Conservation (phyloP, 2,888 invertebrate genomes). For the Chalcis sispes region DNA sequence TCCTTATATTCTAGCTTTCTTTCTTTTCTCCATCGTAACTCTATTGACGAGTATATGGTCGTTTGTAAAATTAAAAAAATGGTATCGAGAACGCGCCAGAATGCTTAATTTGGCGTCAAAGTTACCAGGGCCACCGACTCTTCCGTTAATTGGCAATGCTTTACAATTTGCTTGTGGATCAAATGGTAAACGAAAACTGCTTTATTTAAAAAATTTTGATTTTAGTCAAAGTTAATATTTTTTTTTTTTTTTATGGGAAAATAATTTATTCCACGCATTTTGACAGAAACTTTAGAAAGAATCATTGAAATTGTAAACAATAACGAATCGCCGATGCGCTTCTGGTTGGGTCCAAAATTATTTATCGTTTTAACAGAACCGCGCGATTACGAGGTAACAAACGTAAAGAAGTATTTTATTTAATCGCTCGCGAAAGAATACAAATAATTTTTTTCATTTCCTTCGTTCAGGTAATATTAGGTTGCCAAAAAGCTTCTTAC, state of each 20-base stretch:
- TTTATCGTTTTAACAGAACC: conserved; percentile 60
- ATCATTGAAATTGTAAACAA: conserved; percentile 49
- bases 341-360: conserved; percentile 63
- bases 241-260: neutral
- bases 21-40: neutral
- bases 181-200: conserved; percentile 54
- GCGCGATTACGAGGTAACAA: conserved; percentile 59
- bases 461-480: conserved; percentile 58
- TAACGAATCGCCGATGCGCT: conserved; percentile 59
- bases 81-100: conserved; percentile 51
- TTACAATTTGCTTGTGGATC: conserved; percentile 59
- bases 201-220: conserved; percentile 1
- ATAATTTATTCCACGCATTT: neutral
- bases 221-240: neutral
- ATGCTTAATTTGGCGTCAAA: conserved; percentile 56
- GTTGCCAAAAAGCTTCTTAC: conserved; percentile 59
- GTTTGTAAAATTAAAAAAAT: conserved; percentile 42
- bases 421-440: neutral
- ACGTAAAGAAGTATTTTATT: neutral
- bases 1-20: neutral
- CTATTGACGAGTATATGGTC: neutral
- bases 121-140: conserved; percentile 60
- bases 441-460: neutral
- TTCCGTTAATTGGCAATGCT: conserved; percentile 63
- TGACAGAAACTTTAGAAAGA: conserved; percentile 57